These are phyloP conservation scores for Choloepus didactylus DNA, from an alignment of 2,797 vertebrate genomes.

Conservation along the genomic window DNA sequence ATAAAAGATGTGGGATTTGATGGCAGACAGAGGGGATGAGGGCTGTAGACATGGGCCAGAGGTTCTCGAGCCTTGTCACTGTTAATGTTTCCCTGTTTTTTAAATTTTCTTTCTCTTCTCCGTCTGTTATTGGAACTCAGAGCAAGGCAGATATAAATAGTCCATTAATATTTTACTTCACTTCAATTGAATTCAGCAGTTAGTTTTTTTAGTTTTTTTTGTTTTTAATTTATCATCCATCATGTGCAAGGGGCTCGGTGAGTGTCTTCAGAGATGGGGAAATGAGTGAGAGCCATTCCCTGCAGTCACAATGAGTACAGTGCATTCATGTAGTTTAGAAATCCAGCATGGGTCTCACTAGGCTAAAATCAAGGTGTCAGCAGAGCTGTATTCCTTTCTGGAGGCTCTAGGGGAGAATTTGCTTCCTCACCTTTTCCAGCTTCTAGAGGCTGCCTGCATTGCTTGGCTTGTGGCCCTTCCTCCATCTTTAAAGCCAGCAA, in stretches of 20 bases:
- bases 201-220: no score
- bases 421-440: no score
- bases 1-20: neutral
- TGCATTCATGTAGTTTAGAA: neutral
- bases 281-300: fast-evolving
- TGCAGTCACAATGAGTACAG: neutral
- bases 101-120: neutral
- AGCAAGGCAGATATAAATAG: neutral
- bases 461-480: no score
- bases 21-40: neutral
- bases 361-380: neutral
- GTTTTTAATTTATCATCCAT: neutral
- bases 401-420: no score
- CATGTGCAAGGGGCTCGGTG: neutral
- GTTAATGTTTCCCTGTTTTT: neutral
- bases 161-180: neutral
- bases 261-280: neutral
- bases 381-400: no score
- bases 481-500: no score
- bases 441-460: no score
- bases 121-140: neutral
- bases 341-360: neutral
- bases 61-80: neutral
- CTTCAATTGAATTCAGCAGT: neutral
- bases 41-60: neutral